These are phyloP conservation scores for Rhodophaea formosa DNA, from an alignment of 2,888 invertebrate genomes.

Conservation along the genomic window DNA sequence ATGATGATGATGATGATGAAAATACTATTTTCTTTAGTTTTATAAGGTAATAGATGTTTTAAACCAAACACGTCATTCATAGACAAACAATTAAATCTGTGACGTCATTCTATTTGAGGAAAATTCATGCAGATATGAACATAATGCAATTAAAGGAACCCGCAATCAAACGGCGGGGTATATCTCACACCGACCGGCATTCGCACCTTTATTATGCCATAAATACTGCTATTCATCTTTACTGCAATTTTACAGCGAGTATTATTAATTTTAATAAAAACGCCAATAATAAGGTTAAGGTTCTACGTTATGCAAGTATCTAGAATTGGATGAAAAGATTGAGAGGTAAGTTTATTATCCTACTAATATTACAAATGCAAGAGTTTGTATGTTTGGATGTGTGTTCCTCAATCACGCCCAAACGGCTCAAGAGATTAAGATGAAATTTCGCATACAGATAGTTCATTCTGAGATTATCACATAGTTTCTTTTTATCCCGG, in stretches of 20 bases:
- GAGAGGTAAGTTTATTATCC: background rate
- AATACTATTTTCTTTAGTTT: too few relatives aligned
- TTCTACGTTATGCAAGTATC: background rate
- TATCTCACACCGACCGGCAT: constrained; percentile 8
- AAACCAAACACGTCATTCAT: too few relatives aligned
- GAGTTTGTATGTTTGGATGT: too few relatives aligned
- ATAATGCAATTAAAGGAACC: background rate
- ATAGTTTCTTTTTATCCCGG: too few relatives aligned
- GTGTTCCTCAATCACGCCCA: too few relatives aligned
- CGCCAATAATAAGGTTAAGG: constrained; percentile 21
- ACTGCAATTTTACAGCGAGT: constrained; percentile 24
- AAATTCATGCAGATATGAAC: background rate
- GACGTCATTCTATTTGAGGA: background rate
- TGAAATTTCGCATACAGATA: too few relatives aligned
- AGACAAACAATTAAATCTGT: too few relatives aligned
- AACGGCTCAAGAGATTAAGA: too few relatives aligned
- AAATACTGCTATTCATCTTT: constrained; percentile 25
- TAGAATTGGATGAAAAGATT: background rate
- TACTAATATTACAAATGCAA: too few relatives aligned
- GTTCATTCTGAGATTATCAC: too few relatives aligned
- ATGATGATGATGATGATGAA: too few relatives aligned
- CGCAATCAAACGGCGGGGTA: constrained; percentile 4
- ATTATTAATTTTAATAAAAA: constrained; percentile 29
- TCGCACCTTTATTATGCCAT: constrained; percentile 18
- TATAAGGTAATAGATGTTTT: too few relatives aligned